Base-by-base conservation (phyloP, 2,797 vertebrate genomes). In the Trachurus trachurus region DNA sequence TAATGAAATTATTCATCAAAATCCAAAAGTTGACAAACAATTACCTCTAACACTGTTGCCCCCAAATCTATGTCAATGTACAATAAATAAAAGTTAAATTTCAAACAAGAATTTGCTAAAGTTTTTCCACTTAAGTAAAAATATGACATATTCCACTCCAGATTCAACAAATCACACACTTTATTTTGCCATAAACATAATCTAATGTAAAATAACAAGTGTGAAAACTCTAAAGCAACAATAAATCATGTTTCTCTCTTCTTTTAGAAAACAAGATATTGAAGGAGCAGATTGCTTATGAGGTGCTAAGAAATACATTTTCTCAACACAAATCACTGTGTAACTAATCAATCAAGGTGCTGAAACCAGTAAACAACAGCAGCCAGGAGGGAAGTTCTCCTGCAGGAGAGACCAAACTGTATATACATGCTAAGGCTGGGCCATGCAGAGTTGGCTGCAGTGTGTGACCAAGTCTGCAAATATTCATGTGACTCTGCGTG, bases 381-480 rank as follows among this genome's bases (percentile, higher is more conserved):
- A 76, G 62, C 37, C 62, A 72, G 40, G 54, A 9, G 34, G n/a
- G 26, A 72, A 40, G 54, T 49, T 50, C 56, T 68, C 45, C 44
- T 57, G 19, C 5, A 57, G 17, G 21, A 66, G 0, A 62, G 26
- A 76, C 59, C 80, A 52, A 82, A 57, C 60, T 57, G n/a, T n/a
- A n/a, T n/a, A n/a, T n/a, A 54, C 67, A 81, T 67, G 60, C 69
- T 69, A 17, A 67, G 68, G 65, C 57, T 54, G 74, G 67, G 45
- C 21, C 56, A 74, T 53, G 45, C 64, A 78, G 53, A 39, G 15
- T 6, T 6, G 29, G 47, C 76, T 81, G 75, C 64, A 76, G 74
- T 47, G 69, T 78, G 57, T 86, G 78, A 66, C 58, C 34, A 77
- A 76, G 63, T 72, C 77, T 86, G 57, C 73, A 89, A 87, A 83